Evolutionary conservation across 2,888 invertebrate species (phyloP).

Genomic region (Neuroscelio doddi): DNA sequence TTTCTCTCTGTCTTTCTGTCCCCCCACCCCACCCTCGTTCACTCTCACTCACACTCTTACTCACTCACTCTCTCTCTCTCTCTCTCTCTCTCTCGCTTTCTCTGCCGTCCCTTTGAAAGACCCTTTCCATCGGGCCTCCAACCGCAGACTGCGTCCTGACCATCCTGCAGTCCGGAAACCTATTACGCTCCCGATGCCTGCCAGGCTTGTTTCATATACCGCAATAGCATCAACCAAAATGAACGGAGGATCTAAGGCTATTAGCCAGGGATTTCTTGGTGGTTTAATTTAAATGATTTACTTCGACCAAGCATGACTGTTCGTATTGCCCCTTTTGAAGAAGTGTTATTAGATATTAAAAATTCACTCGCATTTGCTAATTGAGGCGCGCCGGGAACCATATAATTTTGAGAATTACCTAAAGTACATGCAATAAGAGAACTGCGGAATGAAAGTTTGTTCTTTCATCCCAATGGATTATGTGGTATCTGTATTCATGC

Average conservation of each 20-base stretch:
- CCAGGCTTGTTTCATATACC: conserved; percentile 58
- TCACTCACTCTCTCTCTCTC: not conserved
- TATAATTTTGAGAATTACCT: too few relatives aligned
- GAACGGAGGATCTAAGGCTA: conserved; percentile 47
- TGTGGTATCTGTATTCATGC: too few relatives aligned
- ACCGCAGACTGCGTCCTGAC: conserved; percentile 52
- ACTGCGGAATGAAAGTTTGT: too few relatives aligned
- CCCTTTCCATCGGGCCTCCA: conserved; percentile 23
- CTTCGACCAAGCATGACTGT: conserved; percentile 32
- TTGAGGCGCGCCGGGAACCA: too few relatives aligned
- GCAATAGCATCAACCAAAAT: conserved; percentile 56
- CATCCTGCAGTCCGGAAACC: conserved; percentile 50
- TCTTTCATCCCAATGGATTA: too few relatives aligned
- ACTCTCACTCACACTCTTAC: too few relatives aligned
- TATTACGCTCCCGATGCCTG: conserved; percentile 55
- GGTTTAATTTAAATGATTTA: conserved; percentile 60
- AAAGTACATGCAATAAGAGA: too few relatives aligned
- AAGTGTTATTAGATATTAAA: too few relatives aligned
- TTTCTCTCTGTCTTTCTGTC: too few relatives aligned
- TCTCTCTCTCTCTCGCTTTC: not conserved
- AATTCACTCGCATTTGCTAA: too few relatives aligned
- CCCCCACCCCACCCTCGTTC: too few relatives aligned
- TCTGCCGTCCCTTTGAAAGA: conserved; percentile 3
- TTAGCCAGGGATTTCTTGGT: conserved; percentile 56
- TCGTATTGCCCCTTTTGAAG: too few relatives aligned